These are phyloP conservation scores for Zaprionus capensis DNA, from an alignment of 1,140 invertebrate species.

Conservation along the genomic window DNA sequence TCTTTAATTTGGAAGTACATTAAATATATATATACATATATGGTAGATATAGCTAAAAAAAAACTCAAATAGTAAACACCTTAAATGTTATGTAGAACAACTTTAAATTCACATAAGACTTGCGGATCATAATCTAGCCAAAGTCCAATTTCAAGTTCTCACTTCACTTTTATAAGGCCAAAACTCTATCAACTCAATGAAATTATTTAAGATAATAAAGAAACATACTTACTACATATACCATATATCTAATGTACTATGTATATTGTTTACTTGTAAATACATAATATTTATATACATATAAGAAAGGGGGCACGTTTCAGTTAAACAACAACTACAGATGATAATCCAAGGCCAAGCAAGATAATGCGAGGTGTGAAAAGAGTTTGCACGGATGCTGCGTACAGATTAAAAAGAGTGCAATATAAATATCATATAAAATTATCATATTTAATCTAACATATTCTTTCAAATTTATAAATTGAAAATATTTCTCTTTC, in stretches of 20 bases:
- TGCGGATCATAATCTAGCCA: no score
- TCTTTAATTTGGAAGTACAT: not conserved
- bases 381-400: constrained; percentile 1
- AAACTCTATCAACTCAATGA: not conserved
- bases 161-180: not conserved
- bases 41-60: not conserved
- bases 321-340: constrained; percentile 15
- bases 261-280: not conserved
- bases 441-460: not conserved
- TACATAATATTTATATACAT: not conserved
- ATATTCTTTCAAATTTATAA: not conserved
- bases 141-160: not conserved
- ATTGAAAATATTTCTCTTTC: not conserved
- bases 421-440: not conserved
- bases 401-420: not conserved
- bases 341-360: constrained; percentile 14
- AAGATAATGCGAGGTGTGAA: constrained; percentile 17
- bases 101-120: not conserved
- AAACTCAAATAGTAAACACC: not conserved
- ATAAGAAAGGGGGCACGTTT: not conserved
- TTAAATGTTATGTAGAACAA: not conserved
- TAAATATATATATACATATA: not conserved
- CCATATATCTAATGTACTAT: not conserved
- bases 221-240: not conserved
- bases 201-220: not conserved